Evolutionary conservation across 2,113 vertebrate species (phyloP), one percentile per base, ranked within the genome.

Genomic region (Pyrgilauda ruficollis): DNA sequence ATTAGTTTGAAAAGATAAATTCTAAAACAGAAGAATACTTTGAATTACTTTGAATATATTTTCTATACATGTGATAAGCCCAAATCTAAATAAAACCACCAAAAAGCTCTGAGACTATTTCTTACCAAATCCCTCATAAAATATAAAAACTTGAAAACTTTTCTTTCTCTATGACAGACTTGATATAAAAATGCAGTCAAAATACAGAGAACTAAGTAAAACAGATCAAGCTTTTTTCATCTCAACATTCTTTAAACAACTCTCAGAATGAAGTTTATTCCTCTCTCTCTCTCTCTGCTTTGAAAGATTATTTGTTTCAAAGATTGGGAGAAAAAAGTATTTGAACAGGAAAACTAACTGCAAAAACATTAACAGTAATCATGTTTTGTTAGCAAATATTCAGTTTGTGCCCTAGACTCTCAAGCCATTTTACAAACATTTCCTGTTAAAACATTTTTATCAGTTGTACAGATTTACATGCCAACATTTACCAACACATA

Each of bases 401-500:
- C 12, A 16, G 4, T 86, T 66, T 68, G 6, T 89, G 63, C 28
- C 33, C 43, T 50, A 79, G 50, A 80, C 10, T 76, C 13, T 50
- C 28, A 80, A 86, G 79, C 41, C 67, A 58, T 92, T 94, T 92
- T 77, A 77, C 47, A 96, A 96, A 94, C 39, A 96, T 43, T 63
- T 86, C 55, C 90, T 86, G 85, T 74, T 93, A 76, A 93, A 94
- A 83, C 11, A 83, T 53, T 91, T 69, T 76, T 80, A 84, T 92
- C 70, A 77, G 26, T 44, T 69, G 14, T 37, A 86, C 37, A 50
- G 75, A 69, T 84, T 85, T 67, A 76, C 21, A 23, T 58, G 44
- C 8, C 58, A 84, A 62, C 27, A 58, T 63, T 35, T 69, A 53
- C 28, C 59, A 74, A 59, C 41, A 87, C 39, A 63, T 44, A 47